Conservation (phyloP, 2,113 vertebrate species). For the Myiopsitta monachus region DNA sequence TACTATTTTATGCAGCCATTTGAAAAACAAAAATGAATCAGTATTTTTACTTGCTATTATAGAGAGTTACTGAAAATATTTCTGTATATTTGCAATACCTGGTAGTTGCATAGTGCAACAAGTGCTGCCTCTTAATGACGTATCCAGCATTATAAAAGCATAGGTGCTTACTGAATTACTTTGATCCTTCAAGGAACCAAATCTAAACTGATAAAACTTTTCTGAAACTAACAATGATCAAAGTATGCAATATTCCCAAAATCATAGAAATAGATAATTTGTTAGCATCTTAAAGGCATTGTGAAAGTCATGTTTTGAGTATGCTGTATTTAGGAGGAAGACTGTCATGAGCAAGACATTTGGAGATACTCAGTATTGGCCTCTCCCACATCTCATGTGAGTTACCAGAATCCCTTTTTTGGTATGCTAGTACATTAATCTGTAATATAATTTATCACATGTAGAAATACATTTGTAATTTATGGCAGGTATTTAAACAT, state of each 20-base stretch:
- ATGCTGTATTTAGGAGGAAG: not conserved
- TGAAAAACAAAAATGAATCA: not conserved
- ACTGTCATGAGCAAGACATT: not conserved
- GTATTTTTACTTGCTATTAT: not conserved
- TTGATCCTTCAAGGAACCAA: not conserved
- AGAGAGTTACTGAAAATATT: not conserved
- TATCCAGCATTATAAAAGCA: not conserved
- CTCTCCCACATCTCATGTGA: not conserved
- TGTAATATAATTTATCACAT: constrained; percentile 16
- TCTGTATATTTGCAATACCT: not conserved
- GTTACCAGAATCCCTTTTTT: not conserved
- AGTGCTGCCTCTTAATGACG: not conserved
- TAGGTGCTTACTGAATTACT: not conserved
- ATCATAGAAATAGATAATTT: not conserved
- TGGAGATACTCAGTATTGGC: not conserved
- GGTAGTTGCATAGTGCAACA: not conserved
- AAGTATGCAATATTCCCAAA: not conserved
- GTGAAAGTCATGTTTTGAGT: not conserved
- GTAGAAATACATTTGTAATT: not conserved
- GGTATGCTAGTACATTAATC: not conserved
- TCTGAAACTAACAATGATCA: not conserved
- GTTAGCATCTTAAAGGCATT: not conserved
- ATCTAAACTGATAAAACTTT: not conserved
- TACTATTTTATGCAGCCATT: not conserved
- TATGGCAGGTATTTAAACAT: constrained; percentile 28